Percentiles rank a stretch among this genome's conserved stretches.
phyloP scores from a whole-genome alignment of 2,888 invertebrate species.

The Spilosoma lubricipeda region DNA sequence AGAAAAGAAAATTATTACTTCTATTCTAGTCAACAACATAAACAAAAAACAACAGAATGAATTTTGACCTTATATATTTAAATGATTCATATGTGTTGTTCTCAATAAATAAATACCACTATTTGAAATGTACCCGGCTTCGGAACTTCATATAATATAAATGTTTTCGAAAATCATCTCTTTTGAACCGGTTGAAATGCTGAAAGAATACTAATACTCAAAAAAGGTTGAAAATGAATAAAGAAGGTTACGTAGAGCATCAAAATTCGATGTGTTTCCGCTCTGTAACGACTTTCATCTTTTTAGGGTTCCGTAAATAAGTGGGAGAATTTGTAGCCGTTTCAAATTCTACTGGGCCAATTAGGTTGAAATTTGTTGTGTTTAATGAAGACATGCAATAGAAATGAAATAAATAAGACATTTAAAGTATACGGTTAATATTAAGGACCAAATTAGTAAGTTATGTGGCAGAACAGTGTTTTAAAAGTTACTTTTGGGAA shows the following conservation, averaged over 20 bases:
- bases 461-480: neutral
- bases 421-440: neutral
- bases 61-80: neutral
- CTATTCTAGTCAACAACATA: too few relatives aligned
- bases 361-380: neutral
- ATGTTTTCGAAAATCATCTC: conserved; percentile 15
- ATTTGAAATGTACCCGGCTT: neutral
- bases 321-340: neutral
- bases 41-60: neutral
- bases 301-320: neutral
- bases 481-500: neutral
- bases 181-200: conserved; percentile 7
- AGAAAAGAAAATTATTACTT: too few relatives aligned
- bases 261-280: conserved; percentile 37
- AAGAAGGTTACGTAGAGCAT: conserved; percentile 21
- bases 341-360: neutral
- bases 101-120: neutral
- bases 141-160: conserved; percentile 3
- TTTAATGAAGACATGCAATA: neutral
- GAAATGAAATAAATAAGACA: neutral
- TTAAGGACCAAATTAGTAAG: neutral
- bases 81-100: neutral
- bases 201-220: conserved; percentile 24
- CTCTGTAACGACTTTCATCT: conserved; percentile 25
- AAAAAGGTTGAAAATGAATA: conserved; percentile 17